Evolutionary conservation across 2,888 invertebrate genomes (phyloP).

Genomic region (Ochropleura plecta): DNA sequence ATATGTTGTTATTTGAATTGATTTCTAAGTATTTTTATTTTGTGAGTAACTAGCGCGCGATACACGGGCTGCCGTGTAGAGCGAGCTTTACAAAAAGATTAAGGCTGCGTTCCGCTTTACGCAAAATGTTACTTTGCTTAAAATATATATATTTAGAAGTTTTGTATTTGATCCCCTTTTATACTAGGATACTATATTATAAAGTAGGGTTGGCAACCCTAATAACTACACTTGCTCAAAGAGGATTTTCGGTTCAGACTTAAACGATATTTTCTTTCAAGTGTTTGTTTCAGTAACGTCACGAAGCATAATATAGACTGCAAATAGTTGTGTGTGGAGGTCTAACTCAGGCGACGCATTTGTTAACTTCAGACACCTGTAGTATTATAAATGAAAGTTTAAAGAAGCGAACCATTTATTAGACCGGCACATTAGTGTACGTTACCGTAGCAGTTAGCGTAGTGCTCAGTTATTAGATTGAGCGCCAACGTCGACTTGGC

Average conservation of each 20-base stretch:
- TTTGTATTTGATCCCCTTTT: too few relatives aligned
- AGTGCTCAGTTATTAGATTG: conserved; percentile 39
- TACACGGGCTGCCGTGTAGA: too few relatives aligned
- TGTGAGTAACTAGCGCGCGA: too few relatives aligned
- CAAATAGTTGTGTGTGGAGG: too few relatives aligned
- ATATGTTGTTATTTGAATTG: too few relatives aligned
- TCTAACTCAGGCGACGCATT: not conserved
- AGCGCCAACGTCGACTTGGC: conserved; percentile 29
- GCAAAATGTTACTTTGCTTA: too few relatives aligned
- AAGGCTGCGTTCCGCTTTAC: too few relatives aligned
- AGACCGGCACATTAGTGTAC: conserved; percentile 23
- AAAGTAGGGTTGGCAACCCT: too few relatives aligned
- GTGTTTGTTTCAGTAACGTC: not conserved
- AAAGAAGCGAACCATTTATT: conserved; percentile 6
- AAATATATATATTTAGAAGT: too few relatives aligned
- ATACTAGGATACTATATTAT: too few relatives aligned
- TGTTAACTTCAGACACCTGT: not conserved
- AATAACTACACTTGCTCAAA: not conserved
- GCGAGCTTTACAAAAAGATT: too few relatives aligned
- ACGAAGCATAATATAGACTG: not conserved
- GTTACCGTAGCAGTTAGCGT: conserved; percentile 14
- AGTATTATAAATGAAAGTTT: not conserved
- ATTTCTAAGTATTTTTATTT: too few relatives aligned
- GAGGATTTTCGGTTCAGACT: not conserved
- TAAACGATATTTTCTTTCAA: not conserved